A percentile compares a stretch with the other conserved stretches of the same genome.
phyloP scores from a whole-genome alignment of 1,140 invertebrate species.

The Heterodera carotae region DNA sequence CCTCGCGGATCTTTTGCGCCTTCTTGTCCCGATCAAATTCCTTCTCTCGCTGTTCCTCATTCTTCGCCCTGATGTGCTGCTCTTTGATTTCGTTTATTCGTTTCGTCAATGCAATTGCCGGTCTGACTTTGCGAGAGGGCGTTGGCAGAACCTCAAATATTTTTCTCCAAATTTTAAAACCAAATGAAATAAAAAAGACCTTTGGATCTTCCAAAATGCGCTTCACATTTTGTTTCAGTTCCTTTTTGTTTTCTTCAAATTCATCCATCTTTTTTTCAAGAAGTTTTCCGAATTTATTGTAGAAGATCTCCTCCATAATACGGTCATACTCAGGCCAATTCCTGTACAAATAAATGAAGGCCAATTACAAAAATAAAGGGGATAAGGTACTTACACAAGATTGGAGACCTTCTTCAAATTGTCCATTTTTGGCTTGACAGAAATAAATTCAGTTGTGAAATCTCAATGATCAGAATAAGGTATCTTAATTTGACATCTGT shows the following conservation, averaged over 20 bases:
- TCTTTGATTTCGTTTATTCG: slow-evolving; percentile 13
- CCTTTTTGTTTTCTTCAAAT: neutral
- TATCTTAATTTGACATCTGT: too few species aligned
- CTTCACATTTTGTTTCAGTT: neutral
- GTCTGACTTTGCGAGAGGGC: neutral
- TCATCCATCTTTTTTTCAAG: slow-evolving; percentile 3
- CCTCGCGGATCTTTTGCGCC: slow-evolving; percentile 16
- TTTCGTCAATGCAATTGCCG: slow-evolving; percentile 2
- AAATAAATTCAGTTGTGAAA: neutral
- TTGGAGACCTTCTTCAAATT: neutral
- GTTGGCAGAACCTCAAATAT: neutral
- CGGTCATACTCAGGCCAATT: neutral
- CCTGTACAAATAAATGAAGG: neutral
- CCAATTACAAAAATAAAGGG: neutral
- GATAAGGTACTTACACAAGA: neutral
- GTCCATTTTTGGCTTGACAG: neutral
- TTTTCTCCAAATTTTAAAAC: neutral
- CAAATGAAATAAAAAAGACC: neutral
- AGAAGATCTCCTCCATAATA: slow-evolving; percentile 17
- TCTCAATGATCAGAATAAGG: too few species aligned
- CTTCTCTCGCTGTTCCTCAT: neutral
- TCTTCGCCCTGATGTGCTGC: neutral
- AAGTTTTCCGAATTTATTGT: slow-evolving; percentile 11
- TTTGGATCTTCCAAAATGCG: slow-evolving; percentile 1
- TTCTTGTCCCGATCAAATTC: slow-evolving; percentile 19